Conservation (phyloP, 2,797 vertebrate species). For the Chiloscyllium punctatum region DNA sequence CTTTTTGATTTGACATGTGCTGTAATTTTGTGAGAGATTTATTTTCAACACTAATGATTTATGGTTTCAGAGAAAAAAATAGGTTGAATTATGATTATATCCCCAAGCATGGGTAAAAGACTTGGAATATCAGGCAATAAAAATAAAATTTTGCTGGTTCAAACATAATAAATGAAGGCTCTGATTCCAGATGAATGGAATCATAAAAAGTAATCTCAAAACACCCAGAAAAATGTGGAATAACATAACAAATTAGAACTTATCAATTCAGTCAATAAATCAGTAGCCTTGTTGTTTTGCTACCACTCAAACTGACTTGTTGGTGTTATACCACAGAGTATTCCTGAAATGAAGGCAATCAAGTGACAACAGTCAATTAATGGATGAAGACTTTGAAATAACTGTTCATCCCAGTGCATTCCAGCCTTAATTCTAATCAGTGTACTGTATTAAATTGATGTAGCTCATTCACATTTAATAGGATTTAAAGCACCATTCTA, state of each 20-base stretch:
- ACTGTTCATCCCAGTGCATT: background rate
- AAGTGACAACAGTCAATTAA: background rate
- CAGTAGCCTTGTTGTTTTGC: background rate
- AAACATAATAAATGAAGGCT: background rate
- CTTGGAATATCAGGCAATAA: background rate
- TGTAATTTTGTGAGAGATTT: background rate
- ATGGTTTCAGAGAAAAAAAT: conserved; percentile 19
- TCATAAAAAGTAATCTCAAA: background rate
- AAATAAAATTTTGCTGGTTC: background rate
- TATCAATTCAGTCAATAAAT: background rate
- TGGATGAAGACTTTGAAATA: conserved; percentile 25
- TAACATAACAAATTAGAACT: background rate
- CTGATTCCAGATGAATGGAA: conserved; percentile 14
- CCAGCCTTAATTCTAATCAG: conserved; percentile 32
- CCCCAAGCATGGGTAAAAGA: background rate
- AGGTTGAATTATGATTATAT: background rate
- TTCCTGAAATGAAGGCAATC: background rate
- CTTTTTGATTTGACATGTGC: background rate
- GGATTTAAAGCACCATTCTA: conserved; percentile 22
- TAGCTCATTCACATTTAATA: conserved; percentile 26
- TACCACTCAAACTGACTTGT: background rate
- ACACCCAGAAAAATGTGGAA: background rate
- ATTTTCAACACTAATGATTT: background rate
- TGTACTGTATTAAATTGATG: conserved; percentile 19
- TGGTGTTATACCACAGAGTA: conserved; percentile 9